Evolutionary conservation across 2,797 vertebrate genomes (phyloP), one percentile per base, ranked within the genome.

Genomic region (Steatocranus sp.): DNA sequence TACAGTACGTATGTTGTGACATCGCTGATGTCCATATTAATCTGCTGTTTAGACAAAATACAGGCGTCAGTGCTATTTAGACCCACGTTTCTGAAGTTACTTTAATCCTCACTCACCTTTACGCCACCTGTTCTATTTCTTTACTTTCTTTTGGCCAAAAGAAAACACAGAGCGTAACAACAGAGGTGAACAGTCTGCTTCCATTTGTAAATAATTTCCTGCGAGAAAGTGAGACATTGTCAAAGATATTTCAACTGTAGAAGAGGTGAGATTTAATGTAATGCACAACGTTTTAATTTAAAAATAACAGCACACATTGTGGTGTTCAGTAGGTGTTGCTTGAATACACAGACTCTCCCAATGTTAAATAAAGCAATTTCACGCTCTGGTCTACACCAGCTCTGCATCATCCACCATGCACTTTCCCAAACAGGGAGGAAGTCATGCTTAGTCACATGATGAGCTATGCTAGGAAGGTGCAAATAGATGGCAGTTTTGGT

Each of bases 351-450:
- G 75, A 85, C 75, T 80, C 38, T 82, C 50, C 79, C 54, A 9
- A 79, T 88, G 84, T 93, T 93, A 91, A 91, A 92, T 93, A 89
- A 94, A 93, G 79, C 86, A 91, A 91, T 95, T 93, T 93, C 92
- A 92, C 54, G 83, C 85, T 92, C 80, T 8, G 75, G 25, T 89
- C 89, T 81, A 82, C 83, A 74, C 49, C 77, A 79, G 76, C 87
- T 85, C 85, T 79, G 90, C 88, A 86, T 88, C 92, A 73, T 58
- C 78, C 79, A 43, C 77, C 78, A 36, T 81, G 81, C 79, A 83
- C 86, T 86, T 85, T 86, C 78, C 88, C 82, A 85, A 90, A 87
- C 79, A 61, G 83, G 79, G 83, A 90, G 82, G 74, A 87, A 85
- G 83, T 88, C 82, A 63, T 85, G 86, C 83, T 90, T 76, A 77